Percentiles rank a stretch among this genome's conserved stretches.
These are phyloP conservation scores for Phrynocephalus guinanensis DNA, from an alignment of 2,797 vertebrate genomes.

Conservation along the genomic window DNA sequence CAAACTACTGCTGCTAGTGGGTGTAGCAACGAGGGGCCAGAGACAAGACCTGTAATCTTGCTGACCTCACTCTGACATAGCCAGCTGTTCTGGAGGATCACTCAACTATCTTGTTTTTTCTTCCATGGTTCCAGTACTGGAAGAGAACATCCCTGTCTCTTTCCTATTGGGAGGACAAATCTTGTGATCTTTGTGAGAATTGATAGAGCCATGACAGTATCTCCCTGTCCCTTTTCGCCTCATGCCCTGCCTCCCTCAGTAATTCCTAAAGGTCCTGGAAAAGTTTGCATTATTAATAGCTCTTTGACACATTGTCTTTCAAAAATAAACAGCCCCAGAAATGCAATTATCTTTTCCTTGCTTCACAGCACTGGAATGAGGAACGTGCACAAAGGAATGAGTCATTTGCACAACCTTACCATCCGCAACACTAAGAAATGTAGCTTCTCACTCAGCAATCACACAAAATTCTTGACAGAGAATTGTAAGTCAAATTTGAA, in stretches of 20 bases:
- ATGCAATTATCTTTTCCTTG: not conserved
- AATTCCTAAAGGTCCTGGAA: not conserved
- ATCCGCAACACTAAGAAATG: not conserved
- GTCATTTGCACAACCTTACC: not conserved
- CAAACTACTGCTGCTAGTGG: not conserved
- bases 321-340: conserved; percentile 25
- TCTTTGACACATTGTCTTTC: not conserved
- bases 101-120: not conserved
- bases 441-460: not conserved
- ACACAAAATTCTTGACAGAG: not conserved
- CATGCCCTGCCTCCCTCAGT: not conserved
- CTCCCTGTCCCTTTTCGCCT: not conserved
- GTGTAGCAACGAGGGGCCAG: no score
- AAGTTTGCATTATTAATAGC: conserved; percentile 21
- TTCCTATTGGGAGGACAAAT: not conserved
- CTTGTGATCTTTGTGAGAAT: not conserved
- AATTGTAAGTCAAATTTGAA: not conserved
- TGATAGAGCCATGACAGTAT: not conserved
- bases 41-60: not conserved
- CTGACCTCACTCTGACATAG: not conserved
- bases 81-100: conserved; percentile 17
- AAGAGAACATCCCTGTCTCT: not conserved
- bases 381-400: not conserved
- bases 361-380: not conserved
- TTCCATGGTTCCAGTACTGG: not conserved